Evolutionary conservation across 2,113 vertebrate genomes (phyloP), one percentile per base, ranked within the genome.

Genomic region (Panthera tigris): DNA sequence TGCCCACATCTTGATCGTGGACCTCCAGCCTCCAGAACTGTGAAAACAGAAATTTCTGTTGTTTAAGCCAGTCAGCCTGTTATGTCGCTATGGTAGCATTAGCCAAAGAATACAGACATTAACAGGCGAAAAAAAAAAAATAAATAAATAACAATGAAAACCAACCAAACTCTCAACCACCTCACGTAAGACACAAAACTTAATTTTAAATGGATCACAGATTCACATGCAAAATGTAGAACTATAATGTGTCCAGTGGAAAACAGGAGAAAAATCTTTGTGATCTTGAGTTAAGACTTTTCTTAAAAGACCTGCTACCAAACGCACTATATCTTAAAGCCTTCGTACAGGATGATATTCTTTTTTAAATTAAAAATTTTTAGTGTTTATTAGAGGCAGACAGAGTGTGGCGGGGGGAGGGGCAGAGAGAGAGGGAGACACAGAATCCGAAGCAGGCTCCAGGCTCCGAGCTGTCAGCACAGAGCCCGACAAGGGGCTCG

Each of bases 1-100:
- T 27, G 25, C 7, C 5, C 10, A 1, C n/a, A 45, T 15, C 33
- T 41, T 13, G 21, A 23, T 2, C 41, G 1, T 4, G 74, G n/a
- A 41, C 41, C 4, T 7, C 33, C 10, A 16, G 39, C 27, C 48
- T 84, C 19, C 9, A 12, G 86, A 85, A 39, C 63, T 16, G 31
- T n/a, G 16, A 61, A 41, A 21, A 78, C 25, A 23, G 1, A 27
- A 10, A 6, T 13, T 5, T 52, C 52, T 45, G 11, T 27, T 68
- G 3, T 16, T 55, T 41, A 31, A 71, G 50, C 1, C 41, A 27
- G 15, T 39, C 33, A 11, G 36, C 7, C 33, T 39, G 7, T 13
- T 4, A 8, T 33, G 90, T 50, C 61, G 4, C 73, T 63, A 18
- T 13, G 9, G 50, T 5, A 68, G 19, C n/a, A 10, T 79, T 27